A percentile compares a stretch with the other conserved stretches of the same genome.
phyloP scores from a whole-genome alignment of 35 echinoderm and acorn worm species.

The Ophiothrix spiculata region DNA sequence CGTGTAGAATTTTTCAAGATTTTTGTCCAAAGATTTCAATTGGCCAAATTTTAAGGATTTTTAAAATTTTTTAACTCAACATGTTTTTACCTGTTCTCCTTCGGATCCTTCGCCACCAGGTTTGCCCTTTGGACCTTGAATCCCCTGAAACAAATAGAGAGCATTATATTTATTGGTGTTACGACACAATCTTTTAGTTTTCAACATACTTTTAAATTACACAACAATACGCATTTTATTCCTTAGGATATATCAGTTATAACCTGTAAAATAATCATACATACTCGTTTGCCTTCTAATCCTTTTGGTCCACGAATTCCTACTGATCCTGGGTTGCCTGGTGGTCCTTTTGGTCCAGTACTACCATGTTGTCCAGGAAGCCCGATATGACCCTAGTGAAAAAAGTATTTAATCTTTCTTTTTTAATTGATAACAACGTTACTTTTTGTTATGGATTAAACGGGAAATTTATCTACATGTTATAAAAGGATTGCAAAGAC shows the following conservation, averaged over 20 bases:
- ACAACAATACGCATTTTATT: neutral
- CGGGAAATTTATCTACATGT: too few species aligned
- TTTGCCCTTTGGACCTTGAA: constrained; percentile 21
- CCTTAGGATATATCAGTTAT: neutral
- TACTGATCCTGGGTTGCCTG: neutral
- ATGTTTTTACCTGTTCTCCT: neutral
- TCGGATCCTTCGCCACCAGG: neutral
- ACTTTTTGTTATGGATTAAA: too few species aligned
- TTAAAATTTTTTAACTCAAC: constrained; percentile 22
- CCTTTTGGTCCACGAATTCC: neutral
- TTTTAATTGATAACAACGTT: too few species aligned
- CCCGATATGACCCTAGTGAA: neutral
- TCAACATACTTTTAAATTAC: neutral
- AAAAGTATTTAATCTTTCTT: too few species aligned
- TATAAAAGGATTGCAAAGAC: too few species aligned
- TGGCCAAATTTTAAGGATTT: too few species aligned
- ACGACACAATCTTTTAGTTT: neutral
- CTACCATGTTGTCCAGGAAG: constrained; percentile 2
- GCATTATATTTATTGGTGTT: neutral
- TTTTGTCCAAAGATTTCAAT: too few species aligned
- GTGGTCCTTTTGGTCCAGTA: neutral
- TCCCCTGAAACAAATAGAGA: constrained; percentile 21
- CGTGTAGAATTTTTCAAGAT: too few species aligned
- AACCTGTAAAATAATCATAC: neutral
- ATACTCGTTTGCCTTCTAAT: neutral